A percentile compares a stretch with the other conserved stretches of the same genome.
phyloP scores from a whole-genome alignment of 2,797 vertebrate species.

The Channa striata region DNA sequence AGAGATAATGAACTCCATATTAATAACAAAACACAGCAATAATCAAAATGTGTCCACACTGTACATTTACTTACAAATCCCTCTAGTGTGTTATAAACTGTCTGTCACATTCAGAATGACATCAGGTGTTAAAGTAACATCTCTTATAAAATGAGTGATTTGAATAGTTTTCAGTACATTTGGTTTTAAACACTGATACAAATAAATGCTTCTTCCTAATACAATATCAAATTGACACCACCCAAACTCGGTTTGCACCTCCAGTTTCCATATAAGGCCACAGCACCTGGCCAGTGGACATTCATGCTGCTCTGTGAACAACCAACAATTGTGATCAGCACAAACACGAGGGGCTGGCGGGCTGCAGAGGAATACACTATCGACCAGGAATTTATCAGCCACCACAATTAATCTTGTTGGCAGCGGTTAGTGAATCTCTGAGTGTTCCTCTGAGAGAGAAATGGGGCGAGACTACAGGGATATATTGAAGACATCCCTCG shows the following conservation, averaged over 20 bases:
- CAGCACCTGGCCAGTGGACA: conserved; percentile 26
- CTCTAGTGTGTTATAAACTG: background rate
- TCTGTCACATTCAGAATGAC: no score
- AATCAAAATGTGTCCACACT: background rate
- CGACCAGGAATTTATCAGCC: conserved; percentile 69
- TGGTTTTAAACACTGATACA: no score
- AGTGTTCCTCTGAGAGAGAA: conserved; percentile 45
- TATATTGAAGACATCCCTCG: conserved; percentile 21
- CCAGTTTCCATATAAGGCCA: conserved; percentile 14
- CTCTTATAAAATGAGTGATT: no score
- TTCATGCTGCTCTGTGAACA: conserved; percentile 35
- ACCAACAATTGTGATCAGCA: conserved; percentile 15
- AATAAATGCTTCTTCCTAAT: no score
- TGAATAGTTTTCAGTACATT: no score
- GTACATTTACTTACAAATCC: background rate
- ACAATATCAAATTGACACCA: no score
- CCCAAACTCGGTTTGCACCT: background rate
- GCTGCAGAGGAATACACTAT: conserved; percentile 64
- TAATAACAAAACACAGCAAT: no score
- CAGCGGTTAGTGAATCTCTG: conserved; percentile 36
- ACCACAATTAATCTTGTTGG: conserved; percentile 73
- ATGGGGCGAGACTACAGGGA: conserved; percentile 35
- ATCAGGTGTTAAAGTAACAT: no score
- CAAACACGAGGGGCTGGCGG: conserved; percentile 25
- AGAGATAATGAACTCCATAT: background rate